Evolutionary conservation across 2,888 invertebrate genomes (phyloP).

Genomic region (Drosophila phalerata): DNA sequence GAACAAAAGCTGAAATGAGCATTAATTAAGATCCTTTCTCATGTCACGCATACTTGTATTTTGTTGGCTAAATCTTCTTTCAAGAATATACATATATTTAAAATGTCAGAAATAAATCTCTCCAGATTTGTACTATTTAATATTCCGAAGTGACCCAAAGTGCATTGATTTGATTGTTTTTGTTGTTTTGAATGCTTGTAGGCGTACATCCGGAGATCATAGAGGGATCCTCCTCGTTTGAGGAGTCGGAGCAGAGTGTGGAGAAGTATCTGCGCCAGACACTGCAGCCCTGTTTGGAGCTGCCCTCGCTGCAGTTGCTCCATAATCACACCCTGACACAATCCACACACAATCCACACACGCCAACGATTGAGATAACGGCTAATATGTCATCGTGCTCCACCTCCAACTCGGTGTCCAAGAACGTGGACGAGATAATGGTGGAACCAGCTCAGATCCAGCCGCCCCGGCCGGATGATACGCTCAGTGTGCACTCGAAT

Average conservation of each 20-base stretch:
- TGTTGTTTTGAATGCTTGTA: conserved; percentile 4
- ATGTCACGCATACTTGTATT: no score
- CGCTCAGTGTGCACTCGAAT: conserved; percentile 77
- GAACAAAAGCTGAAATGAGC: no score
- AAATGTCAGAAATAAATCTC: no score
- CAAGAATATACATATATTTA: no score
- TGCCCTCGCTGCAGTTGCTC: conserved; percentile 73
- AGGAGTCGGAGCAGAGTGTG: conserved; percentile 84
- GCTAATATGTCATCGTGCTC: conserved; percentile 70
- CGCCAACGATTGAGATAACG: conserved; percentile 81
- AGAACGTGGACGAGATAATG: conserved; percentile 77
- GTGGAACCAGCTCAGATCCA: conserved; percentile 73
- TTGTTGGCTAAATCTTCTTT: no score
- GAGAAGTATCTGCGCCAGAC: conserved; percentile 83
- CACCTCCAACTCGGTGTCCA: conserved; percentile 58
- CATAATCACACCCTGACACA: conserved; percentile 70
- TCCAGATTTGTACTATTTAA: no score
- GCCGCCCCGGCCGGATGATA: conserved; percentile 76
- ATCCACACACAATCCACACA: conserved; percentile 61
- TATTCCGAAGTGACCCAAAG: no score
- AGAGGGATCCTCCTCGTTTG: conserved; percentile 82
- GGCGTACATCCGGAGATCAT: conserved; percentile 78
- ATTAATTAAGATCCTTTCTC: no score
- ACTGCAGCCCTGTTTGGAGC: conserved; percentile 82
- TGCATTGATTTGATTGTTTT: not conserved